Conservation (phyloP, 64 coral and sea anemone species). For the Anthopleura sola region DNA sequence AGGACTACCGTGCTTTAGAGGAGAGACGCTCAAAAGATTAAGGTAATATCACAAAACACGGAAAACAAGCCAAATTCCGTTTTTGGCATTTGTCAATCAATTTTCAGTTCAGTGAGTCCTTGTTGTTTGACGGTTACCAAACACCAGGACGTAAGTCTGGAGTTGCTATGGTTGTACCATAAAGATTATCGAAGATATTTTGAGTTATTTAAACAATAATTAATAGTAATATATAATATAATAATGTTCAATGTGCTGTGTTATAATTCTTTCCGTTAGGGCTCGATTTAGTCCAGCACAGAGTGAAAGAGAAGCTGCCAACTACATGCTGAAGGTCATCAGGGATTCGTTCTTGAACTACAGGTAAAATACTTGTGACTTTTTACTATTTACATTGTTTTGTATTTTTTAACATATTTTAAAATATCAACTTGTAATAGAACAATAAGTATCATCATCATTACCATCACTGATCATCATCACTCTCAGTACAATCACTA, state of each 20-base stretch:
- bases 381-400: neutral
- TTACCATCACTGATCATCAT: too few relatives aligned
- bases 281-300: slow-evolving; percentile 89
- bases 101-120: too few relatives aligned
- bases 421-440: neutral
- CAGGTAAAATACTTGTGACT: slow-evolving; percentile 46
- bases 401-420: neutral
- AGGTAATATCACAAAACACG: slow-evolving; percentile 21
- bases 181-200: too few relatives aligned
- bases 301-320: slow-evolving; percentile 89
- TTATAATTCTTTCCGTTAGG: slow-evolving; percentile 21
- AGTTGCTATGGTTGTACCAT: too few relatives aligned
- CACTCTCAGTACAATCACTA: neutral
- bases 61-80: too few relatives aligned
- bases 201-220: too few relatives aligned
- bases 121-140: too few relatives aligned
- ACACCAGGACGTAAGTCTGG: too few relatives aligned
- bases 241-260: too few relatives aligned
- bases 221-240: too few relatives aligned
- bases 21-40: slow-evolving; percentile 91
- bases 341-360: slow-evolving; percentile 95
- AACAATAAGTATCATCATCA: neutral
- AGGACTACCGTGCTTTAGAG: slow-evolving; percentile 94
- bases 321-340: slow-evolving; percentile 94
- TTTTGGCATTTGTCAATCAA: too few relatives aligned